Evolutionary conservation across 2,113 vertebrate species (phyloP), one percentile per base, ranked within the genome.

Genomic region (Casuarius casuarius): DNA sequence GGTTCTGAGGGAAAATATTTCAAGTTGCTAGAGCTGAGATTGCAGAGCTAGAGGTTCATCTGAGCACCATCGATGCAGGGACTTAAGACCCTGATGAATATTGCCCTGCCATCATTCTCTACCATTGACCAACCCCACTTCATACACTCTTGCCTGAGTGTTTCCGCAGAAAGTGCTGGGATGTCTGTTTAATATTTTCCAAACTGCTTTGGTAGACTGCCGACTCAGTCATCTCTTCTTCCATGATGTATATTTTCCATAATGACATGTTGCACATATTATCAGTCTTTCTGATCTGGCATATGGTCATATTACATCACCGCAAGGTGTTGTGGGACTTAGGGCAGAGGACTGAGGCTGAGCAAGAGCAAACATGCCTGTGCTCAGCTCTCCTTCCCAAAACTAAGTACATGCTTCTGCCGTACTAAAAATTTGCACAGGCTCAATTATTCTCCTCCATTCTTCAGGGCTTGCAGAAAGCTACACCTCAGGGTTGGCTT

Each of bases 301-400:
- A 1, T 15, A n/a, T 19, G 19, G 74, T 74, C 38, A 10, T 14
- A 35, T 4, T 5, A n/a, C 5, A 10, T 1, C 16, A 48, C 52
- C 48, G 59, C 5, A 61, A 68, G 52, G 19, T 62, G 10, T 7
- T 9, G 9, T 22, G 46, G 16, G 51, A 72, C 17, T 21, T 40
- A n/a, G 0, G 12, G 62, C 62, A 79, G 3, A 13, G 16, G 21
- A 66, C 0, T 0, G 26, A 63, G 5, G 51, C 6, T 23, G 46
- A 49, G 23, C 7, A 21, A 89, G 42, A 91, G 56, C 46, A 54
- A 49, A 48, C 21, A 67, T 0, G 1, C 7, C 26, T 29, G 8
- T 5, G 16, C 44, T 72, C 72, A 72, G 19, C 44, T 76, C 40
- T 83, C 38, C 44, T 70, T 85, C 52, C 49, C 21, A 9, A 31